phyloP scores from a whole-genome alignment of 2,797 vertebrate genomes.

The Mus caroli region DNA sequence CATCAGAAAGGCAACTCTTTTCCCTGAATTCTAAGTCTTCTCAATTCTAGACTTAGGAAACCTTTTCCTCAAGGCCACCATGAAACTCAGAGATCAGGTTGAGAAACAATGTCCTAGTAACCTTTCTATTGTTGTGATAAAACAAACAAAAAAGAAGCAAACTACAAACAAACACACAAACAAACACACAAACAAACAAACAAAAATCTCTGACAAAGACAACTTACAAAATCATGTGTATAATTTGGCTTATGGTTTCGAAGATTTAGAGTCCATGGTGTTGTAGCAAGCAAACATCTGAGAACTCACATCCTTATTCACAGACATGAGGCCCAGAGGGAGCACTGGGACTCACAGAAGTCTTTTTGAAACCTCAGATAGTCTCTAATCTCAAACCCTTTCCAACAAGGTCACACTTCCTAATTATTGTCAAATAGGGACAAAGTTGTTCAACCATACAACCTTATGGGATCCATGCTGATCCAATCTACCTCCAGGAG shows the following conservation, averaged over 20 bases:
- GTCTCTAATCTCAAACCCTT: background rate
- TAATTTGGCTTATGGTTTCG: background rate
- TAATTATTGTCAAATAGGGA: background rate
- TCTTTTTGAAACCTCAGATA: no score
- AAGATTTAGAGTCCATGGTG: background rate
- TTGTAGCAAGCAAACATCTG: background rate
- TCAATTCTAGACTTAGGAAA: background rate
- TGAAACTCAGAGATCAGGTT: background rate
- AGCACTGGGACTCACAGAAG: background rate
- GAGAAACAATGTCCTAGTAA: background rate
- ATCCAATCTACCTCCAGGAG: background rate
- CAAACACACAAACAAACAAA: background rate
- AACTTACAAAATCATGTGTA: background rate
- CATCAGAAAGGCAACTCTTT: background rate
- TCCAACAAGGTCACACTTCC: background rate
- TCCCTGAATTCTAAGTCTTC: background rate
- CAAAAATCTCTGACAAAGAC: background rate
- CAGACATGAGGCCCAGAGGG: background rate
- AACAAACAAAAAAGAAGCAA: background rate
- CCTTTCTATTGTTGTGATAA: background rate
- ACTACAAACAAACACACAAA: no score
- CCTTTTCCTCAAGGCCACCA: rapidly evolving
- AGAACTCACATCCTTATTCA: background rate
- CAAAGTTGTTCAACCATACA: background rate
- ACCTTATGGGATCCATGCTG: no score